Evolutionary conservation across 1,140 invertebrate species (phyloP), one percentile per base, ranked within the genome.

Genomic region (Anadara kagoshimensis): DNA sequence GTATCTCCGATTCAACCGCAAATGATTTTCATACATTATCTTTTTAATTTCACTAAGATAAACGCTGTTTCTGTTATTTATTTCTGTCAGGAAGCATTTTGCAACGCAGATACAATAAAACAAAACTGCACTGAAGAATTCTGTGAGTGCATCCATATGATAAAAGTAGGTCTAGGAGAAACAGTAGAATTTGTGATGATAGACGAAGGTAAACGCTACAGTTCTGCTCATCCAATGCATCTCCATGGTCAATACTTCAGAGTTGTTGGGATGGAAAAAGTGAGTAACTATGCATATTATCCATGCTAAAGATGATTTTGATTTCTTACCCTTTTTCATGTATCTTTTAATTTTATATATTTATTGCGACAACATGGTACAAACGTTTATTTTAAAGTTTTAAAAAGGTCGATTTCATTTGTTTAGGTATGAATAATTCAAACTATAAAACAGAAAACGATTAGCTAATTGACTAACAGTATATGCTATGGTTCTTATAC

Each of bases 181-280:
- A 63, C 68, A 0, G 84, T 85, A 20, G 83, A 86, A 70, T 22
- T 86, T 5, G 61, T 85, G 0, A 12, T 86, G 8, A 69, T 85
- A 8, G 82, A 85, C 49, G 80, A 84, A 69, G 85, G 85, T 12
- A 72, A 75, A 24, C 69, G 67, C 1, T 78, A 91, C 7, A 91
- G 93, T 66, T 67, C 76, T 36, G 90, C 91, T 72, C 91, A 94
- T 82, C 92, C 94, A 10, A 93, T 94, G 79, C 94, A 95, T 86
- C 85, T 95, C 3, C 94, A 95, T 83, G 94, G 94, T 4, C 92
- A 94, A 86, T 92, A 90, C 80, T 95, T 94, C 85, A 91, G 93
- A 78, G 91, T 94, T 0, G 90, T 94, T 0, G 93, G 89, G 16
- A 90, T 92, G 77, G 93, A 76, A 29, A 81, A 56, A 70, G 83